phyloP scores from a whole-genome alignment of 2,113 vertebrate species.

The Epinephelus cyanopodus region DNA sequence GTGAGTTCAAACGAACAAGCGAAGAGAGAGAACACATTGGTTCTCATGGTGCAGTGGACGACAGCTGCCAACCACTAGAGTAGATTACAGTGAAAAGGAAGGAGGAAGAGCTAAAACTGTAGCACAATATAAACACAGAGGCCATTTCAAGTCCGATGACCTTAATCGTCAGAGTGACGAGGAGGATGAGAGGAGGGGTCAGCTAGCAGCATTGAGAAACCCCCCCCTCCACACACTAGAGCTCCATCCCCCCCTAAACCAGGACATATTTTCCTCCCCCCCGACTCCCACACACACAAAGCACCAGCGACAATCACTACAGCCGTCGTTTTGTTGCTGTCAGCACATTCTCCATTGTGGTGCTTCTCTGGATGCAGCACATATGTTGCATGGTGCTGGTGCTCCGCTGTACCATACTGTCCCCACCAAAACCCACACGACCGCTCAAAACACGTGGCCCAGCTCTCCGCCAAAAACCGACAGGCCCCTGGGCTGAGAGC shows the following conservation, averaged over 20 bases:
- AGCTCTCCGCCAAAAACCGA: neutral
- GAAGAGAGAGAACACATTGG: neutral
- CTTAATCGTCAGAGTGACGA: constrained; percentile 57
- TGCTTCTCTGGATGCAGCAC: constrained; percentile 66
- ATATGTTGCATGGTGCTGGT: constrained; percentile 46
- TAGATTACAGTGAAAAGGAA: neutral
- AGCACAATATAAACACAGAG: constrained; percentile 43
- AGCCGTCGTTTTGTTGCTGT: constrained; percentile 52
- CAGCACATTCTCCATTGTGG: constrained; percentile 78
- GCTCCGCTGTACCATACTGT: constrained; percentile 25
- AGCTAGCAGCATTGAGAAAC: constrained; percentile 16
- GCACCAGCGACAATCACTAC: constrained; percentile 58
- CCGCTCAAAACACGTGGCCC: neutral
- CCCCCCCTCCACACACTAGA: neutral
- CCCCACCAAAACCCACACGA: constrained; percentile 36
- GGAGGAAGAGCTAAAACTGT: constrained; percentile 20
- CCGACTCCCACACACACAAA: constrained; percentile 58
- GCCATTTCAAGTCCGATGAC: constrained; percentile 44
- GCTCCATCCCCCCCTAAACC: constrained; percentile 41
- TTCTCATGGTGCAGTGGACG: neutral
- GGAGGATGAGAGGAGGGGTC: constrained; percentile 46
- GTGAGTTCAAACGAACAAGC: neutral
- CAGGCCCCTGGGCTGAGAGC: neutral
- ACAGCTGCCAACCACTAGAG: neutral
- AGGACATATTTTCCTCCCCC: constrained; percentile 61